Base-by-base conservation (phyloP, 2,888 invertebrate species). In the Maniola hyperantus region DNA sequence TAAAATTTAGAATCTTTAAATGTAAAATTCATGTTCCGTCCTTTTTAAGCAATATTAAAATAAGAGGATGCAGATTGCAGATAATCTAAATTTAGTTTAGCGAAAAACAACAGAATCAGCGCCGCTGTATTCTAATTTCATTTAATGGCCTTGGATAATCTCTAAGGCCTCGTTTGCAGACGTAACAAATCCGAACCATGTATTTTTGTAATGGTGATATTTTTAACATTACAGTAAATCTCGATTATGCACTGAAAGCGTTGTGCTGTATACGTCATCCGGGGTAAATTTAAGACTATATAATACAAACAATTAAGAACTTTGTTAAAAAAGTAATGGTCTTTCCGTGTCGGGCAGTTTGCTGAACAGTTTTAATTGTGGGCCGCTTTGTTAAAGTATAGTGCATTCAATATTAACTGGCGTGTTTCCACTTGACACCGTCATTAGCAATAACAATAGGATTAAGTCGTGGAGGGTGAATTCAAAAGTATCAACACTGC, bases 181-280 rank as follows among this genome's bases (percentile, higher is more conserved):
- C 34, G 11, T 42, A 48, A 34, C 54, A 57, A 68, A 61, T 51
- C 57, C 65, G 44, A 61, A 57, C 59, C 53, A 44, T 34, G 58
- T 59, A 54, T 63, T 54, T 68, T 48, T 51, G 61, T 65, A 65
- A 66, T 44, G 59, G 51, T 46, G 48, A 54, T 60, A 53, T 60
- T 64, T 58, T 46, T 65, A 68, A 68, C 50, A 61, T 50, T 61
- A 51, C 63, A 63, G 64, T 69, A 64, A 69, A 69, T 69, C 69
- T 69, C 53, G 60, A 64, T 69, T 69, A 69, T 60, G 51, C 51
- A 64, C 64, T 69, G 69, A 69, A 61, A 69, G 69, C 69, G 55
- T 66, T 61, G 36, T 26, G 66, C 61, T 69, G 68, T 68, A 58
- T 54, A 58, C 64, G 69, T 66, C 51, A 60, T 60, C 61, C 51